phyloP scores from a whole-genome alignment of 2,113 vertebrate species.

The Gymnogyps californianus region DNA sequence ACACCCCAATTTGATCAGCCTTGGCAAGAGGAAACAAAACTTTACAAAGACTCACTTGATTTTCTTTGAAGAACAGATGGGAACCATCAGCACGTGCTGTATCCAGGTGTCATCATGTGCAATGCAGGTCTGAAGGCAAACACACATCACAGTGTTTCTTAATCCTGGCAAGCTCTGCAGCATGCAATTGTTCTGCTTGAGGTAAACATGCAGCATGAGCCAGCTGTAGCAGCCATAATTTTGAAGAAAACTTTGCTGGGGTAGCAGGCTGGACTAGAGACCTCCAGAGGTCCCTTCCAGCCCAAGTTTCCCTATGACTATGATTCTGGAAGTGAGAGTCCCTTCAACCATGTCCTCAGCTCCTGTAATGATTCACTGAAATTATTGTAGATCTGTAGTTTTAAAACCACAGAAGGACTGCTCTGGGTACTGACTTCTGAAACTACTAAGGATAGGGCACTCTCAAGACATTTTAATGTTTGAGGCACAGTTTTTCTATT shows the following conservation, averaged over 20 bases:
- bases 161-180: not conserved
- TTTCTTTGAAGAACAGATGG: not conserved
- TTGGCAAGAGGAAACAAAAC: not conserved
- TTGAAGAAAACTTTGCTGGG: not conserved
- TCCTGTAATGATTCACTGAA: not conserved
- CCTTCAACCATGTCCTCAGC: not conserved
- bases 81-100: not conserved
- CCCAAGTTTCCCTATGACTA: not conserved
- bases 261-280: not conserved
- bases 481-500: not conserved
- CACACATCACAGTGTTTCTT: not conserved
- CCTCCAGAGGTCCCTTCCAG: not conserved
- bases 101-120: too few relatives aligned
- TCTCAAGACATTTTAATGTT: not conserved
- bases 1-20: not conserved
- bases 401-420: not conserved
- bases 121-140: not conserved
- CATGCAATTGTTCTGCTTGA: not conserved
- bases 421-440: not conserved
- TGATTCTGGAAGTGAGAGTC: not conserved
- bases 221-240: not conserved
- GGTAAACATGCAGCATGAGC: not conserved
- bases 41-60: not conserved
- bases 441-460: not conserved
- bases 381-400: not conserved